phyloP scores from a whole-genome alignment of 2,113 vertebrate species.

The Oplegnathus fasciatus region DNA sequence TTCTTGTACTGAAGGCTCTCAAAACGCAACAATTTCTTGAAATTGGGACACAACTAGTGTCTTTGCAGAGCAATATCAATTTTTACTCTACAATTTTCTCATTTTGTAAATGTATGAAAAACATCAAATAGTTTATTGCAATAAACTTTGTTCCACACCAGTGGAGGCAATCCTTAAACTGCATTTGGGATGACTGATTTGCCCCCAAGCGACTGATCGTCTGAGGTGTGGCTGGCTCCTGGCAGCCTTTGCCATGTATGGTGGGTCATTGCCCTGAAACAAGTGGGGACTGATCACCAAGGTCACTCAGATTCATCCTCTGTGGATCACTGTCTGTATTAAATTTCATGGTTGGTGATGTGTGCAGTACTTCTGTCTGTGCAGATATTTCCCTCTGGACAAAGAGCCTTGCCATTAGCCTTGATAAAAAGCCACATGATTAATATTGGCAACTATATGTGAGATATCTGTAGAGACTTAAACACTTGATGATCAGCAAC shows the following conservation, averaged over 20 bases:
- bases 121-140: no score
- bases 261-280: not conserved
- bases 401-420: not conserved
- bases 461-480: not conserved
- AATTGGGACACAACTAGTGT: no score
- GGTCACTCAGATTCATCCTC: not conserved
- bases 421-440: not conserved
- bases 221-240: not conserved
- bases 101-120: no score
- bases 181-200: no score
- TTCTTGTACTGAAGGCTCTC: not conserved
- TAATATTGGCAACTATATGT: not conserved
- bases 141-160: no score
- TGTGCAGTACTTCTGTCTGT: not conserved
- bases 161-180: no score
- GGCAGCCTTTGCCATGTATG: not conserved
- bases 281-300: not conserved
- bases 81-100: no score
- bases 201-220: not conserved
- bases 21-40: not conserved
- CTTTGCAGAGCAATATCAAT: no score
- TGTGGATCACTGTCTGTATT: not conserved
- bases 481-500: not conserved
- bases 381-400: not conserved
- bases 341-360: not conserved